phyloP scores from a whole-genome alignment of 2,888 invertebrate species.

The Cosmopolites sordidus region DNA sequence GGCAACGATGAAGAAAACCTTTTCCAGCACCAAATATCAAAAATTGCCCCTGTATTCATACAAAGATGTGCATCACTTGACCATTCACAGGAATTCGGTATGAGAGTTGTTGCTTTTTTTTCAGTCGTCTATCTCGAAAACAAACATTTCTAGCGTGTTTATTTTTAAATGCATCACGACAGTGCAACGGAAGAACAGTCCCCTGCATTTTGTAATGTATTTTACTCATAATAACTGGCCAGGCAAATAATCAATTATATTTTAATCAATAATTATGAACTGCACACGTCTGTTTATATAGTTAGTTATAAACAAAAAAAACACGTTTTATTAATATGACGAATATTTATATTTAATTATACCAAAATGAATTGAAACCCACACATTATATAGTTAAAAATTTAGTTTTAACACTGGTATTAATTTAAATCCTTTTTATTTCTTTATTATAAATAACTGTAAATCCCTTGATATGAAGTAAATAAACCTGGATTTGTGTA shows the following conservation, averaged over 20 bases:
- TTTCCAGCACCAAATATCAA: slow-evolving; percentile 24
- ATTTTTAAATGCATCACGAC: neutral
- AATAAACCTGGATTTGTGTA: too few relatives aligned
- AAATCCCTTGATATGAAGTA: neutral
- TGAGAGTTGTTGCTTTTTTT: slow-evolving; percentile 5
- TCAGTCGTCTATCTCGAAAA: neutral
- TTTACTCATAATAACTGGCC: neutral
- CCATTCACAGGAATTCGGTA: slow-evolving; percentile 27
- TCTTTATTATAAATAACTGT: neutral
- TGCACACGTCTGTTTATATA: slow-evolving; percentile 9
- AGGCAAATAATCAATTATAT: neutral
- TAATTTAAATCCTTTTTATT: neutral
- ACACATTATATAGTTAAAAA: too few relatives aligned
- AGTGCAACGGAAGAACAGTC: too few relatives aligned
- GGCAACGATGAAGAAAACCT: slow-evolving; percentile 26
- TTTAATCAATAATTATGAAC: slow-evolving; percentile 12
- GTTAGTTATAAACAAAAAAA: too few relatives aligned
- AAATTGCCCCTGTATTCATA: slow-evolving; percentile 26
- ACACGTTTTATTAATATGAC: too few relatives aligned
- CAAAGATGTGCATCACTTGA: slow-evolving; percentile 26
- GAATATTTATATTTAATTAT: too few relatives aligned
- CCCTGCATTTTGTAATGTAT: too few relatives aligned
- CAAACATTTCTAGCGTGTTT: neutral
- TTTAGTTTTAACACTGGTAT: neutral
- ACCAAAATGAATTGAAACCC: too few relatives aligned